Evolutionary conservation across 2,888 invertebrate genomes (phyloP).

Genomic region (Dichetophora obliterata): DNA sequence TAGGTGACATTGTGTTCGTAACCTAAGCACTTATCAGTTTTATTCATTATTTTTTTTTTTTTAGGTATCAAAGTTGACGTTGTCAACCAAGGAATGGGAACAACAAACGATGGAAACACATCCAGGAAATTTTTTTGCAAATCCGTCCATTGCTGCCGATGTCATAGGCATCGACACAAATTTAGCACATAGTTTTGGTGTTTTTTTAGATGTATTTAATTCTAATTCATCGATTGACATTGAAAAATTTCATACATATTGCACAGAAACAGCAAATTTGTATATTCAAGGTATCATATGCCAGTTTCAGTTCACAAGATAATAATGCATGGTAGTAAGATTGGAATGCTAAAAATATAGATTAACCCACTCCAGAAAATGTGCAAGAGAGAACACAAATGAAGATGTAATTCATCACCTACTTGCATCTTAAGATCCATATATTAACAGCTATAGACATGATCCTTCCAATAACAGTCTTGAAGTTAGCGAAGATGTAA

Average conservation of each 20-base stretch:
- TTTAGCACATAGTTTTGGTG: slow-evolving; percentile 34
- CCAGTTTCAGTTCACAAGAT: slow-evolving; percentile 33
- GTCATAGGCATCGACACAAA: slow-evolving; percentile 34
- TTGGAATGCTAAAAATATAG: not conserved
- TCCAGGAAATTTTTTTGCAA: slow-evolving; percentile 43
- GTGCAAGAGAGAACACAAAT: no score
- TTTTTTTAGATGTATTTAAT: slow-evolving; percentile 19
- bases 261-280: slow-evolving; percentile 39
- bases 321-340: slow-evolving; percentile 33
- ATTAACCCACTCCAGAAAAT: no score
- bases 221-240: slow-evolving; percentile 33
- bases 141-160: slow-evolving; percentile 37
- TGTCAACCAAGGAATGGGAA: slow-evolving; percentile 19
- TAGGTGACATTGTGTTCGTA: no score
- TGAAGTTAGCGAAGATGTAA: no score
- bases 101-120: no score
- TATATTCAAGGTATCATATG: slow-evolving; percentile 41
- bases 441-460: no score
- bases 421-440: no score
- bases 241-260: slow-evolving; percentile 38
- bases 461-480: no score
- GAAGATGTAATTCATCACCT: no score
- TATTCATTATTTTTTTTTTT: not conserved
- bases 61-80: slow-evolving; percentile 35
- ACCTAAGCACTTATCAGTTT: no score